Evolutionary conservation across 2,113 vertebrate species (phyloP), one percentile per base, ranked within the genome.

Genomic region (Micronycteris hirsuta): DNA sequence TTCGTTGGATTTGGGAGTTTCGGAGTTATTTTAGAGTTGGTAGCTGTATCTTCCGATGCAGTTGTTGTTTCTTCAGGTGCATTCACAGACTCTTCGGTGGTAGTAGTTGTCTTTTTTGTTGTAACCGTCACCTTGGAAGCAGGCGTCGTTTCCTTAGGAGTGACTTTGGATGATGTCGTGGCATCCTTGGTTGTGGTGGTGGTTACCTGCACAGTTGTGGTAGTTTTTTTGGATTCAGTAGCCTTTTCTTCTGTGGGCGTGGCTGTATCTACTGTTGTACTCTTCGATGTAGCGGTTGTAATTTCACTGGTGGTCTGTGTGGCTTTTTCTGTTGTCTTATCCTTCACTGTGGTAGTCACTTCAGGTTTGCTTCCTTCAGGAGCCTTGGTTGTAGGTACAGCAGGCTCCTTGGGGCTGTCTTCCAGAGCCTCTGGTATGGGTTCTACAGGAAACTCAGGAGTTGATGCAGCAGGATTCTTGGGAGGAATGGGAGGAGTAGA

Each of bases 1-100:
- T 89, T 97, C 45, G 94, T 97, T 94, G 97, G 96, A 49, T 89
- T 98, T 80, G 38, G 91, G 5, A 80, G 82, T 86, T 94, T 96
- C 9, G 90, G n/a, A 91, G 96, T 85, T 88, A 65, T 91, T 91
- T 97, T 93, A 68, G 94, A 28, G n/a, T 56, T 45, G 26, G 71
- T 65, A 45, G 84, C 49, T 63, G 41, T 43, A 4, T 78, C 90
- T 92, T 95, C 71, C 2, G 96, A 22, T n/a, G 2, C n/a, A 67
- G 31, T n/a, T 9, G 54, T 82, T 38, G 78, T 82, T 67, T 82
- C 61, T 80, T 97, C 49, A 4, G 78, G 52, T 38, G 89, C 86
- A 1, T 52, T 89, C 2, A 0, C 4, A 31, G 31, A 74, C 61
- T 97, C 93, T 90, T 86, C 52, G 0, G 93, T 85, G 19, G 54